phyloP scores from a whole-genome alignment of 1,140 invertebrate genomes.

The Hyphantria cunea region DNA sequence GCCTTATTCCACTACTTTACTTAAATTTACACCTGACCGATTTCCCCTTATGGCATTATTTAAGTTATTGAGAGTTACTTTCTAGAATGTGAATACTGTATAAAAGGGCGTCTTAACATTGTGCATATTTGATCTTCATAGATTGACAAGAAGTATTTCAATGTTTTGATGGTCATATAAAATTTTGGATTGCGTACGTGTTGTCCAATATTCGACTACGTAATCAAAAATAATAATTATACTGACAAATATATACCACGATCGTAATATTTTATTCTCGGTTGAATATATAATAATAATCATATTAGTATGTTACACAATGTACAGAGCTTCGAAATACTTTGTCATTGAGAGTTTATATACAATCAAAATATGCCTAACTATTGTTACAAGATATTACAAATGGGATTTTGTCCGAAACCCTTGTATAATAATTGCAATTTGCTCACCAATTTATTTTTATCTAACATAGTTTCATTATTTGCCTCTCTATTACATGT shows the following conservation, averaged over 20 bases:
- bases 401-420: not conserved
- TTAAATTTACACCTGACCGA: too few species aligned
- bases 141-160: too few species aligned
- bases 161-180: not conserved
- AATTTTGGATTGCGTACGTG: not conserved
- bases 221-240: conserved; percentile 18
- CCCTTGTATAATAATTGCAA: not conserved
- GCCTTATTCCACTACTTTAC: too few species aligned
- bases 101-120: too few species aligned
- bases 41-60: too few species aligned
- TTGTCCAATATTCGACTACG: conserved; percentile 5
- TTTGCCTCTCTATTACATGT: too few species aligned
- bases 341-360: conserved; percentile 15
- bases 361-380: not conserved
- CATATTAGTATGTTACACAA: conserved; percentile 13
- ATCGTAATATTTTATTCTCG: conserved; percentile 2
- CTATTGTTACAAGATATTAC: conserved; percentile 3
- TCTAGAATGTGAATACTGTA: too few species aligned
- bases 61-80: too few species aligned
- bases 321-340: conserved; percentile 3
- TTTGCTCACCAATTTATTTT: too few species aligned
- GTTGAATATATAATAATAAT: conserved; percentile 14
- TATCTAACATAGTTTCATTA: too few species aligned
- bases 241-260: conserved; percentile 9
- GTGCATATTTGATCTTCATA: too few species aligned